Evolutionary conservation across 2,888 invertebrate species (phyloP).

Genomic region (Adelphocoris suturalis): DNA sequence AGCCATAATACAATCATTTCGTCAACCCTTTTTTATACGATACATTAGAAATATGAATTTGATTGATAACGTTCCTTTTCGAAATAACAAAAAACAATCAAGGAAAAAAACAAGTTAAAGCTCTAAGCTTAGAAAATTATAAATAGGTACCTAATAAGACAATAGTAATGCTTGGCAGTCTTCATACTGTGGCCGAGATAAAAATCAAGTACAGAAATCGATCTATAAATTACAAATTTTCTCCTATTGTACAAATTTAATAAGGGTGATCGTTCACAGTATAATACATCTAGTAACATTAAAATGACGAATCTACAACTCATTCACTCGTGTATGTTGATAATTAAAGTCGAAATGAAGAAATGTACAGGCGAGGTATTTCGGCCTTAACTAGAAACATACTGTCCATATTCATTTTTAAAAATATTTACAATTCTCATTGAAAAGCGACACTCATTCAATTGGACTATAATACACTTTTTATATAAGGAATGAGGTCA

Average conservation of each 20-base stretch:
- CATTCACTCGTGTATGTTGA: slow-evolving; percentile 75
- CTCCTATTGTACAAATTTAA: slow-evolving; percentile 70
- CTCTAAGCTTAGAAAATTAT: slow-evolving; percentile 75
- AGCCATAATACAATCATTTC: slow-evolving; percentile 10
- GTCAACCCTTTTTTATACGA: not conserved
- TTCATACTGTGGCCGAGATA: slow-evolving; percentile 76
- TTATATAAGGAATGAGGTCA: slow-evolving; percentile 72
- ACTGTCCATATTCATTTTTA: slow-evolving; percentile 62
- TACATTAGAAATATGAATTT: slow-evolving; percentile 69
- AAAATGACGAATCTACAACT: slow-evolving; percentile 62
- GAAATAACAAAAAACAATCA: slow-evolving; percentile 18
- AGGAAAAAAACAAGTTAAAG: slow-evolving; percentile 74
- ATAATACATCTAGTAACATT: slow-evolving; percentile 68
- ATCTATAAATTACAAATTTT: slow-evolving; percentile 72
- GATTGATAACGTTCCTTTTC: slow-evolving; percentile 64
- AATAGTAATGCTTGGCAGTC: slow-evolving; percentile 75
- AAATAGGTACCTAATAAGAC: slow-evolving; percentile 73
- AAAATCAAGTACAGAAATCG: slow-evolving; percentile 68
- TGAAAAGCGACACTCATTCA: slow-evolving; percentile 68
- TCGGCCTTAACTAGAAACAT: slow-evolving; percentile 76
- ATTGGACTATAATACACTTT: slow-evolving; percentile 75
- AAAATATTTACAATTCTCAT: slow-evolving; percentile 66
- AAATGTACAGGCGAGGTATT: slow-evolving; percentile 73
- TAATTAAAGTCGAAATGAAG: slow-evolving; percentile 75
- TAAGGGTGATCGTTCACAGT: slow-evolving; percentile 75